A percentile compares a stretch with the other conserved stretches of the same genome.
phyloP scores from a whole-genome alignment of 1,140 invertebrate species.

The Cotesia vestalis region DNA sequence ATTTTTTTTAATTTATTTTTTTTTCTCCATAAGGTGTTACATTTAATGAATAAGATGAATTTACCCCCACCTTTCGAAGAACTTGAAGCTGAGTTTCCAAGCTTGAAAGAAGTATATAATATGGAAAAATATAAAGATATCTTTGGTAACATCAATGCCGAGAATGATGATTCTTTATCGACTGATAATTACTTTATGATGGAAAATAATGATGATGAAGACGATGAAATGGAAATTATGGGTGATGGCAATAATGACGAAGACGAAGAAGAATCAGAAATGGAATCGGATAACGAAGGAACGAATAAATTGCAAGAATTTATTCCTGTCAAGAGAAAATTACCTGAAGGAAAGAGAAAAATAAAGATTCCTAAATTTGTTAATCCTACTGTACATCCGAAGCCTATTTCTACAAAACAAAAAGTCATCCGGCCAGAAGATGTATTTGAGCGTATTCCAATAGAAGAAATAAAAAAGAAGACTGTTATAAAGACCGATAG shows the following conservation, averaged over 20 bases:
- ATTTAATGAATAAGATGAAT: slow-evolving; percentile 97
- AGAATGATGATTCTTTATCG: slow-evolving; percentile 46
- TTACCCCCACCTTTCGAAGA: slow-evolving; percentile 84
- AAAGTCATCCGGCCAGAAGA: slow-evolving; percentile 68
- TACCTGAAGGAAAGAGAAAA: slow-evolving; percentile 66
- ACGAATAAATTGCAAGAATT: slow-evolving; percentile 55
- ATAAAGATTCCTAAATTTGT: slow-evolving; percentile 74
- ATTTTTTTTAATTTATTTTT: slow-evolving; percentile 14
- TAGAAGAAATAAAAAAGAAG: slow-evolving; percentile 67
- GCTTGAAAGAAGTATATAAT: slow-evolving; percentile 57
- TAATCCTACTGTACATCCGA: slow-evolving; percentile 62
- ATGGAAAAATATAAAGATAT: slow-evolving; percentile 60
- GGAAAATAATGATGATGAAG: slow-evolving; percentile 1
- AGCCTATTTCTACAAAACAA: slow-evolving; percentile 56
- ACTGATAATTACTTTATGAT: too few relatives aligned
- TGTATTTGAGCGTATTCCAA: slow-evolving; percentile 71
- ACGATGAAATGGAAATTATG: slow-evolving; percentile 15
- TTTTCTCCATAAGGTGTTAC: slow-evolving; percentile 72
- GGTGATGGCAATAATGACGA: slow-evolving; percentile 38
- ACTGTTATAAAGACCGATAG: slow-evolving; percentile 72
- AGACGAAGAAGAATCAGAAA: slow-evolving; percentile 78
- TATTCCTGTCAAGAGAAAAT: slow-evolving; percentile 69
- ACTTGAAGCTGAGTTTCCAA: slow-evolving; percentile 61
- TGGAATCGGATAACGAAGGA: slow-evolving; percentile 77
- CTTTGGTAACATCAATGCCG: slow-evolving; percentile 60